Conservation (phyloP, 2,888 invertebrate species). For the Drosophila hamatofila region DNA sequence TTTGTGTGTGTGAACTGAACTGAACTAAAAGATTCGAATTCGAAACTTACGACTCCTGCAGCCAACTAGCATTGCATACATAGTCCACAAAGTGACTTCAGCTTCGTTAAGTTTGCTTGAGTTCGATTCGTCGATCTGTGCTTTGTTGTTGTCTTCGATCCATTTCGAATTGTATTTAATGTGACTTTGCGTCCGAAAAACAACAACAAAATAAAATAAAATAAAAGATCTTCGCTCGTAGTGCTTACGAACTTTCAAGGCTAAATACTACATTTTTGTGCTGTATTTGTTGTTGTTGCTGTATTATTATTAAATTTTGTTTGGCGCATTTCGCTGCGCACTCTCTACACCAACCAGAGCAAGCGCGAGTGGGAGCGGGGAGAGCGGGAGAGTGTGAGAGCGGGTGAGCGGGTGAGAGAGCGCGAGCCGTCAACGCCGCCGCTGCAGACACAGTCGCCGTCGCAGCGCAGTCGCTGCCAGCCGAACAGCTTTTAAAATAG, state of each 20-base stretch:
- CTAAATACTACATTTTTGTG: slow-evolving; percentile 76
- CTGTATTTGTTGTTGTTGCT: slow-evolving; percentile 40
- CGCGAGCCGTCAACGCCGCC: slow-evolving; percentile 3
- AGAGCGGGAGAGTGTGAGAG: neutral
- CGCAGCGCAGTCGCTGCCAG: slow-evolving; percentile 18
- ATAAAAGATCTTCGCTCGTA: slow-evolving; percentile 70
- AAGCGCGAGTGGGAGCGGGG: slow-evolving; percentile 3
- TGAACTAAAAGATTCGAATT: slow-evolving; percentile 2
- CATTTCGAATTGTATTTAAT: slow-evolving; percentile 41
- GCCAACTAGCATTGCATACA: neutral
- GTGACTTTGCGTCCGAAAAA: slow-evolving; percentile 34
- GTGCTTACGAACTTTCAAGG: slow-evolving; percentile 82
- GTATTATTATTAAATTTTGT: slow-evolving; percentile 78
- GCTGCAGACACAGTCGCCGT: slow-evolving; percentile 19
- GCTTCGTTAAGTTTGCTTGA: slow-evolving; percentile 14
- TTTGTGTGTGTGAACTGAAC: neutral
- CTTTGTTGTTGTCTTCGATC: slow-evolving; percentile 19
- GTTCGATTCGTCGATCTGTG: slow-evolving; percentile 21
- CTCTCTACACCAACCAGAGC: slow-evolving; percentile 17
- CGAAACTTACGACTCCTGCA: neutral
- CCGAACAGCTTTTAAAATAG: slow-evolving; percentile 58
- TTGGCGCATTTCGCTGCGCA: slow-evolving; percentile 70
- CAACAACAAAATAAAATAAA: slow-evolving; percentile 30
- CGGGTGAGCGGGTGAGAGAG: slow-evolving; percentile 4
- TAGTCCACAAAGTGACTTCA: neutral